phyloP scores from a whole-genome alignment of 2,113 vertebrate genomes.

The Cinclus mexicanus region DNA sequence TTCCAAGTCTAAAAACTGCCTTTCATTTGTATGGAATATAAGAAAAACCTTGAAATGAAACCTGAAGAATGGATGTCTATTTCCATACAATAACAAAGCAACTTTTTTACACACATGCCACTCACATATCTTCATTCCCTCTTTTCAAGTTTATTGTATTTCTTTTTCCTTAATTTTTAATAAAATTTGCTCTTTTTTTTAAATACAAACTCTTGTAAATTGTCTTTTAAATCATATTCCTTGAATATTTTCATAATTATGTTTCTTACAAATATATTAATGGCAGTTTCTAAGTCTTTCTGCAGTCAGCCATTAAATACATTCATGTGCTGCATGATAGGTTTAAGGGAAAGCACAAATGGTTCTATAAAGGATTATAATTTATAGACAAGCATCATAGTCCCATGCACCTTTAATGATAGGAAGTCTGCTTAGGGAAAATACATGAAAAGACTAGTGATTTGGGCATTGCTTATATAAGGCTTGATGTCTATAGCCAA shows the following conservation, averaged over 20 bases:
- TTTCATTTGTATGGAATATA: neutral
- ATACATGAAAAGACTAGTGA: neutral
- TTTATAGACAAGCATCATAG: neutral
- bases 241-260: neutral
- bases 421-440: neutral
- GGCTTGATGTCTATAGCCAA: neutral
- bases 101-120: neutral
- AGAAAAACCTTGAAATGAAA: neutral
- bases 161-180: neutral
- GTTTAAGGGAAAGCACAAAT: neutral
- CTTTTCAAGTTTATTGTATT: fast-evolving
- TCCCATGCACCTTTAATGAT: neutral
- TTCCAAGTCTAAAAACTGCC: neutral
- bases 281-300: neutral
- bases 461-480: neutral
- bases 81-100: neutral
- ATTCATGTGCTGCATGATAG: neutral
- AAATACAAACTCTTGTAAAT: neutral
- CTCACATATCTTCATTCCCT: neutral
- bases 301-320: neutral
- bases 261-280: neutral
- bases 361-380: neutral
- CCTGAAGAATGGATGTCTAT: neutral
- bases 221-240: neutral
- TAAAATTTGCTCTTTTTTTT: neutral